Base-by-base conservation (phyloP, 1,140 invertebrate genomes). In the Pseudachorutes palmiensis region DNA sequence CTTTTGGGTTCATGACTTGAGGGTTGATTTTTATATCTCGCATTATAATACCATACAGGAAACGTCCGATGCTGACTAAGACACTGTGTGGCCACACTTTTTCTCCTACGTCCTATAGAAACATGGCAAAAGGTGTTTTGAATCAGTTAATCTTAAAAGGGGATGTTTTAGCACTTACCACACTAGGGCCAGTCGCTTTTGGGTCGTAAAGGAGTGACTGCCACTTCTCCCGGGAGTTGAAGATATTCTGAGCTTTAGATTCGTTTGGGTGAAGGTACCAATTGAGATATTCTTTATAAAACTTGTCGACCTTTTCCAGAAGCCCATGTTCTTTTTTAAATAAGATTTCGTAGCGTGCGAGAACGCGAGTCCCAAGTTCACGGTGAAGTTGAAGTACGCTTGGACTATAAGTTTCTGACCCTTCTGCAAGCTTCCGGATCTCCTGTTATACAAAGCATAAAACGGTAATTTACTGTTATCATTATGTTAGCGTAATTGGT, bases 1-100 rank as follows among this genome's bases (percentile, higher is more conserved):
- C 77, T 76, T 84, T 83, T 3, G 74, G 70, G 65, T 84, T 82
- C 76, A 87, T 80, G 62, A 85, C 78, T 74, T 88, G 88, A 3
- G 85, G 79, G 77, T 92, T 84, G 66, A 94, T 82, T 79, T 92
- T 92, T 14, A 94, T 80, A 77, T 94, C 90, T 59, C 87, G 85
- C 67, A 94, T 81, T 12, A 96, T 87, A 32, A 95, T 90, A 62
- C 90, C 87, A 75, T 92, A 94, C 0, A 96, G 80, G 76, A 94
- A 93, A 74, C 87, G 87, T 24, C 93, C 93, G 65, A 89, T 79
- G 49, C 81, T 82, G 19, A 78, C 75, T 2, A 85, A 75, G 12
- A 87, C 80, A 68, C 81, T 78, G 2, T 75, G 72, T 0, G 88
- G 86, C 90, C 90, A 93, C 0, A 77, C 75, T 22, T 81, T 79